Evolutionary conservation across 2,797 vertebrate genomes (phyloP).

Genomic region (Pangasius larnaudii): DNA sequence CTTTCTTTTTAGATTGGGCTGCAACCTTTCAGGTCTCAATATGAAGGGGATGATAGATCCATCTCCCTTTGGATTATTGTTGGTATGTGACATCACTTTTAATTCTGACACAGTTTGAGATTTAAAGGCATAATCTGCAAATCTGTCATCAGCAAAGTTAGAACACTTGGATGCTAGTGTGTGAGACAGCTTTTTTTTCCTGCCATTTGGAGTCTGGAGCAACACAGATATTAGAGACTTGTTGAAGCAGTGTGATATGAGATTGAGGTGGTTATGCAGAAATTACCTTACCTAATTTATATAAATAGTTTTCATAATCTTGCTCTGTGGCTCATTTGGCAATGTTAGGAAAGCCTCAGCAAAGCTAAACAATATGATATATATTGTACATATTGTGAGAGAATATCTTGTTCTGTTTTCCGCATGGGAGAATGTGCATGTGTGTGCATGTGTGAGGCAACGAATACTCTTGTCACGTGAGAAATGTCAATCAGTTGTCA

Average conservation of each 20-base stretch:
- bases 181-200: not conserved
- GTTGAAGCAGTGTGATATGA: not conserved
- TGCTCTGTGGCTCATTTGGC: not conserved
- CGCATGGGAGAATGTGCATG: not conserved
- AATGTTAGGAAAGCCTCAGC: not conserved
- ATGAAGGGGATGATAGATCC: not conserved
- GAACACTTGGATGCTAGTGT: not conserved
- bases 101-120: not conserved
- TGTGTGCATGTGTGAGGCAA: not conserved
- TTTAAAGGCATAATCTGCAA: not conserved
- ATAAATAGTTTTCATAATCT: not conserved
- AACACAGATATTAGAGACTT: not conserved
- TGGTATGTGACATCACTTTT: not conserved
- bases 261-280: not conserved
- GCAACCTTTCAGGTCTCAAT: not conserved
- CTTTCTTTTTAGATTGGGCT: not conserved
- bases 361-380: not conserved
- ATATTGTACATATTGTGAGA: not conserved
- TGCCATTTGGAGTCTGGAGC: not conserved
- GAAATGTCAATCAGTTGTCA: conserved; percentile 32
- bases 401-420: not conserved
- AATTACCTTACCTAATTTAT: not conserved
- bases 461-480: conserved; percentile 12
- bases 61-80: not conserved
- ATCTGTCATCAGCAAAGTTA: not conserved